Conservation (phyloP, 2,888 invertebrate species). For the Copidosoma aretas region DNA sequence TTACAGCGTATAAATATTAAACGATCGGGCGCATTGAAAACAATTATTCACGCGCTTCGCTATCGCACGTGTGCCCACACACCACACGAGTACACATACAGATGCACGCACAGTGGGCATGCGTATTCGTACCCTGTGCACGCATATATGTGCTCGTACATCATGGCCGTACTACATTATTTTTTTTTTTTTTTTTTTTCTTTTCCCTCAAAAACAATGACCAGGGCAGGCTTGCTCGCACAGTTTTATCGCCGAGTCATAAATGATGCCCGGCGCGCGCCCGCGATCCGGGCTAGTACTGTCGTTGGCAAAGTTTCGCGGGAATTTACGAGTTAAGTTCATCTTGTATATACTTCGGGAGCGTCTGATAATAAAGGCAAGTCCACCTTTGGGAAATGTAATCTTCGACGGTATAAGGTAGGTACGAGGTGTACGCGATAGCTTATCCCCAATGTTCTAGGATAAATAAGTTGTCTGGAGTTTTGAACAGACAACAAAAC, state of each 20-base stretch:
- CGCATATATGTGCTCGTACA: not conserved
- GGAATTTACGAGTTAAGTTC: constrained; percentile 37
- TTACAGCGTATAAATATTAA: too few relatives aligned
- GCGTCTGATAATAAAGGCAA: constrained; percentile 40
- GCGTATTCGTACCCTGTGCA: too few relatives aligned
- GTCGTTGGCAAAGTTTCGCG: constrained; percentile 16
- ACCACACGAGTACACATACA: too few relatives aligned
- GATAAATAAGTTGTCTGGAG: too few relatives aligned
- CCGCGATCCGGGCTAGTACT: not conserved
- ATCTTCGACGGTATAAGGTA: constrained; percentile 39
- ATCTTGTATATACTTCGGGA: constrained; percentile 40
- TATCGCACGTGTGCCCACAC: too few relatives aligned
- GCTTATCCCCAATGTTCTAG: too few relatives aligned
- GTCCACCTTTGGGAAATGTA: constrained; percentile 32
- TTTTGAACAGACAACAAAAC: too few relatives aligned
- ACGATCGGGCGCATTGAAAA: too few relatives aligned
- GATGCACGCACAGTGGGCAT: too few relatives aligned
- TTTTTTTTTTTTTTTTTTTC: too few relatives aligned
- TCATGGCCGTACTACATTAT: not conserved
- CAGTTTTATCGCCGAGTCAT: constrained; percentile 17
- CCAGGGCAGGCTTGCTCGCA: not conserved
- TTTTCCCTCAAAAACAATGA: not conserved
- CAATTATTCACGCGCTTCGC: too few relatives aligned
- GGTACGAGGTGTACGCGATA: constrained; percentile 4
- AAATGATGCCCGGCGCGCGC: constrained; percentile 9